phyloP scores from a whole-genome alignment of 2,113 vertebrate genomes.

The Strix aluco region DNA sequence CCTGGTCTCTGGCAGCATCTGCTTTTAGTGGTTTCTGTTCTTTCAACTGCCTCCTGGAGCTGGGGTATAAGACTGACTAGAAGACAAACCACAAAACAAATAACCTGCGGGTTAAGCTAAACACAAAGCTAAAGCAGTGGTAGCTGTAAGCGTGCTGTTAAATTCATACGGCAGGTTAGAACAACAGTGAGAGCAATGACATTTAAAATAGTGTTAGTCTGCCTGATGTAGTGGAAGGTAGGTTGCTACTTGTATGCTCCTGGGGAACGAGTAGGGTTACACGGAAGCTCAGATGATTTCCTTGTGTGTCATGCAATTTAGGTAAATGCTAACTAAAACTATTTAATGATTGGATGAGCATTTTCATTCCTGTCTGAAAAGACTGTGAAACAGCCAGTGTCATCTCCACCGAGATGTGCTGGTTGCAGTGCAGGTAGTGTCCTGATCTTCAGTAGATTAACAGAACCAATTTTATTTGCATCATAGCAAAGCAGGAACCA shows the following conservation, averaged over 20 bases:
- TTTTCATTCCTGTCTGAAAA: neutral
- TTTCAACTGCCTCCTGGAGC: neutral
- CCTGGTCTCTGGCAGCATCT: neutral
- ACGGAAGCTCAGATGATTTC: neutral
- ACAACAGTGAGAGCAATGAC: neutral
- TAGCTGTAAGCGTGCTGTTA: neutral
- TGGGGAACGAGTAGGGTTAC: neutral
- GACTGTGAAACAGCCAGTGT: neutral
- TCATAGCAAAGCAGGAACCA: neutral
- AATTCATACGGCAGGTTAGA: neutral
- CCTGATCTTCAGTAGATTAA: neutral
- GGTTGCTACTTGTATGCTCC: neutral
- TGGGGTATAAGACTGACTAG: neutral
- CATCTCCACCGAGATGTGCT: neutral
- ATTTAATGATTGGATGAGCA: fast-evolving
- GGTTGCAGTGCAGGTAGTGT: neutral
- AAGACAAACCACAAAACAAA: neutral
- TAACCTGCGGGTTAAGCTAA: neutral
- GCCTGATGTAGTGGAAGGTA: neutral
- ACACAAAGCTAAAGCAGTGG: neutral
- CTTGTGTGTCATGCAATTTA: neutral
- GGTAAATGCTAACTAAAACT: neutral
- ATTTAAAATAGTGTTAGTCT: neutral
- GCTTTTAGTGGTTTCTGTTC: neutral
- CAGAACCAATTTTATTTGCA: neutral